Percentiles rank a stretch among this genome's conserved stretches.
These are phyloP conservation scores for Caranx melampygus DNA, from an alignment of 2,113 vertebrate species.

Conservation along the genomic window DNA sequence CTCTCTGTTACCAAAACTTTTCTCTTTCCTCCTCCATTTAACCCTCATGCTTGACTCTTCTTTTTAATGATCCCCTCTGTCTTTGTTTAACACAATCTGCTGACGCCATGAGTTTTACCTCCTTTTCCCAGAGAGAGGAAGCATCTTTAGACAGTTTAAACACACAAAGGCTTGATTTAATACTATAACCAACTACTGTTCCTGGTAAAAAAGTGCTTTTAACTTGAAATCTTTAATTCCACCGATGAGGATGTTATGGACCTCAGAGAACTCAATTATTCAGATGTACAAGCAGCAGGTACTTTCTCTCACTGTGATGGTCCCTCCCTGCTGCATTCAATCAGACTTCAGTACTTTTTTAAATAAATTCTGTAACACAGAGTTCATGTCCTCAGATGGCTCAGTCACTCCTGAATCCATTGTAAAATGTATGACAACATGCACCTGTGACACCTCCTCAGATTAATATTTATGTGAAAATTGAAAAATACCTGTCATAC, in stretches of 20 bases:
- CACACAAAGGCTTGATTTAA: slow-evolving; percentile 27
- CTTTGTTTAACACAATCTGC: slow-evolving; percentile 22
- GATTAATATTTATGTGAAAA: slow-evolving; percentile 52
- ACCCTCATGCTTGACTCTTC: neutral
- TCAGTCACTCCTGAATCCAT: slow-evolving; percentile 6
- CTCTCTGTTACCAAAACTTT: neutral
- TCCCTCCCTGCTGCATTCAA: slow-evolving; percentile 37
- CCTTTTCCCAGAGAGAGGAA: neutral
- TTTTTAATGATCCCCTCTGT: neutral
- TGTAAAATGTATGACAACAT: slow-evolving; percentile 21
- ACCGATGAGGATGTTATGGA: slow-evolving; percentile 41
- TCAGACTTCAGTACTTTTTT: slow-evolving; percentile 33
- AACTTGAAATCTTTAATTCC: slow-evolving; percentile 39
- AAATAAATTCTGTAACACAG: neutral
- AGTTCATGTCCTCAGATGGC: slow-evolving; percentile 36
- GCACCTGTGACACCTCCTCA: slow-evolving; percentile 31
- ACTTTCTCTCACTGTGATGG: slow-evolving; percentile 19
- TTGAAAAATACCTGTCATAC: slow-evolving; percentile 33
- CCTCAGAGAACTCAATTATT: slow-evolving; percentile 54
- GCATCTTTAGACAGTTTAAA: slow-evolving; percentile 24
- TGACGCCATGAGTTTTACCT: neutral
- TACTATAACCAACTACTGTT: slow-evolving; percentile 21
- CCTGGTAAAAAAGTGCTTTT: slow-evolving; percentile 23
- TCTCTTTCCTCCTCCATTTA: neutral
- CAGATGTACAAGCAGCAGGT: slow-evolving; percentile 47